These are phyloP conservation scores for Phocides pigmalion DNA, from an alignment of 1,140 invertebrate species.

Conservation along the genomic window DNA sequence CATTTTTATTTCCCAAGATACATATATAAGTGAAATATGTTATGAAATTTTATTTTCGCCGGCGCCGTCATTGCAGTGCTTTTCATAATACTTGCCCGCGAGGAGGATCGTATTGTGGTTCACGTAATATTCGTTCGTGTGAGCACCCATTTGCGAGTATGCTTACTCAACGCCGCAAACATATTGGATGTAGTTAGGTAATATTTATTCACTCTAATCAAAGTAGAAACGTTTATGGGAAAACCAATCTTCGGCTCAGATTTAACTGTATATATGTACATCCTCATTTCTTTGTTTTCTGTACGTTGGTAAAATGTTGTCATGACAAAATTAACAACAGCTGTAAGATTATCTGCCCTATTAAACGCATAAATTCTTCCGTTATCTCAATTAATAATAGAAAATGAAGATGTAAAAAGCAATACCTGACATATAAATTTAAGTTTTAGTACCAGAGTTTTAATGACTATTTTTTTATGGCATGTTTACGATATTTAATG, in stretches of 20 bases:
- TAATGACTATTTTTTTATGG: background rate
- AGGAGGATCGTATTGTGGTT: slow-evolving; percentile 14
- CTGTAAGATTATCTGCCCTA: no score
- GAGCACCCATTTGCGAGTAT: slow-evolving; percentile 13
- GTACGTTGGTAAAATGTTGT: no score
- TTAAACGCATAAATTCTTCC: no score
- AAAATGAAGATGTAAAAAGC: background rate
- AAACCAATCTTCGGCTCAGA: slow-evolving; percentile 1
- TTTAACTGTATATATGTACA: background rate
- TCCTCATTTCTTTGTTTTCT: background rate
- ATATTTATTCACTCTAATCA: slow-evolving; percentile 19
- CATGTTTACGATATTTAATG: background rate
- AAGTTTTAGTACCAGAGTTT: background rate
- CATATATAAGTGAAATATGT: slow-evolving; percentile 25
- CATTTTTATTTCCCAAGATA: slow-evolving; percentile 29
- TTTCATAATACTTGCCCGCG: slow-evolving; percentile 17
- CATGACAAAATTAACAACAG: no score
- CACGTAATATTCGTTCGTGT: slow-evolving; percentile 26
- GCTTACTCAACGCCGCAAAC: slow-evolving; percentile 15
- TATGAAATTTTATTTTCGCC: slow-evolving; percentile 30
- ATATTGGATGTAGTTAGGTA: slow-evolving; percentile 5
- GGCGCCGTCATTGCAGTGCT: background rate
- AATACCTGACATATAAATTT: slow-evolving; percentile 11
- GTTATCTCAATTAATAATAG: no score
- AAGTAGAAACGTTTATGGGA: background rate